Base-by-base conservation (phyloP, 1,140 invertebrate genomes). In the Brachionus angularis region DNA sequence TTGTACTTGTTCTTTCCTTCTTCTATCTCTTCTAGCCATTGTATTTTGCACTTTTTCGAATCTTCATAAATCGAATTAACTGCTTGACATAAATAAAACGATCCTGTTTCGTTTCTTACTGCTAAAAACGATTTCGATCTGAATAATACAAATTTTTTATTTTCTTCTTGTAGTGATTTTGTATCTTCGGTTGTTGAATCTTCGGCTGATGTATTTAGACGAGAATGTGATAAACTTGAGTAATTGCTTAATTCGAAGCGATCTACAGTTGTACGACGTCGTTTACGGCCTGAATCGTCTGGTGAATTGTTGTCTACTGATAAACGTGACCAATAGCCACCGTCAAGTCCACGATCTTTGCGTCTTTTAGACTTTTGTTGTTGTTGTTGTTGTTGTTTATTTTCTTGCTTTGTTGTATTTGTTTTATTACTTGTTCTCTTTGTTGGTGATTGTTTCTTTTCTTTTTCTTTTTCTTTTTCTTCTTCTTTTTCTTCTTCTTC, bases 61-160 rank as follows among this genome's bases (percentile, higher is more conserved):
- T 86, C 86, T 78, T 88, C 89, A 79, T 90, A 92, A 62, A 95
- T 89, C 83, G 93, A 93, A 83, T 93, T 91, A 80, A 89, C 86
- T 3, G 90, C 86, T 81, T 92, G 90, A 79, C 91, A 95, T 42
- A 95, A 85, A 78, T 90, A 95, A 81, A 93, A 93, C 47, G 89
- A 87, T 46, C 89, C 89, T 81, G 76, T 77, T 2, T 88, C 87
- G 81, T 93, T 93, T 74, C 91, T 85, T 1, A 93, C 90, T 25
- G 91, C 91, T 74, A 95, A 81, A 83, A 92, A 93, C 82, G 91
- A 77, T 46, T 79, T 79, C 52, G 78, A 79, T 73, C 81, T 83
- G 72, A 82, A 79, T 70, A 83, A 79, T 7, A 83, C 72, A 77
- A 90, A 89, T 79, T 91, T 58, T 12, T 31, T 39, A 21, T 2